Evolutionary conservation across 2,797 vertebrate genomes (phyloP).

Genomic region (Lycodopsis pacificus): DNA sequence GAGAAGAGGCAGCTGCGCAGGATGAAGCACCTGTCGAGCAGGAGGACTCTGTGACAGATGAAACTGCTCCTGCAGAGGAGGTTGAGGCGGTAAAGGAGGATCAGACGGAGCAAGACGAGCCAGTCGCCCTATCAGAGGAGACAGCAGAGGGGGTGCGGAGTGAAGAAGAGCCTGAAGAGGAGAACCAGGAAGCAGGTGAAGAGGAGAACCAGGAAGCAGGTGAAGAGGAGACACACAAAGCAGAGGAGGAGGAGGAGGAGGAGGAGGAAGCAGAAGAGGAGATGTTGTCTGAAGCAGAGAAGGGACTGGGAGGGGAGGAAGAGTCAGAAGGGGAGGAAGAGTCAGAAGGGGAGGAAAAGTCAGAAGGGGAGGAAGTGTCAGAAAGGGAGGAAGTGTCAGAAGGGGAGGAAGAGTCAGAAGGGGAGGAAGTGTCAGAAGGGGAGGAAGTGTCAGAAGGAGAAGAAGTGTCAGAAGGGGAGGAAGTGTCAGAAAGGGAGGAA

Average conservation of each 20-base stretch:
- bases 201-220: constrained; percentile 19
- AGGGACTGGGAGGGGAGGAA: constrained; percentile 8
- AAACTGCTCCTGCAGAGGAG: constrained; percentile 46
- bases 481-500: constrained; percentile 25
- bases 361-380: constrained; percentile 24
- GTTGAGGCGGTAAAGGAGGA: constrained; percentile 25
- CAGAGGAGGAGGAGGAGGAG: not conserved
- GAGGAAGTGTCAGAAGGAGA: not conserved
- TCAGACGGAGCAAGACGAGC: constrained; percentile 31
- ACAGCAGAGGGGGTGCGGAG: constrained; percentile 17
- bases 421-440: constrained; percentile 1
- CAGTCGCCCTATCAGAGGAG: constrained; percentile 14
- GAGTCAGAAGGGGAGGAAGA: not conserved
- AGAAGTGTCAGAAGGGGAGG: constrained; percentile 12
- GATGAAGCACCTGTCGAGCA: constrained; percentile 45
- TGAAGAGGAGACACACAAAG: constrained; percentile 16
- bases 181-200: constrained; percentile 11
- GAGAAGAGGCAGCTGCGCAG: constrained; percentile 20
- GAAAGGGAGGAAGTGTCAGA: constrained; percentile 14
- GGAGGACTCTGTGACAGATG: constrained; percentile 40
- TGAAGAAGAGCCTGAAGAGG: constrained; percentile 30
- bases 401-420: not conserved
- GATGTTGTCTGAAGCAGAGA: not conserved
- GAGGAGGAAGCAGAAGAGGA: constrained; percentile 6
- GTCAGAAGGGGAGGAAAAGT: not conserved